A percentile compares a stretch with the other conserved stretches of the same genome.
Evolutionary conservation across 2,888 invertebrate genomes (phyloP).

Genomic region (Drosophila robusta): DNA sequence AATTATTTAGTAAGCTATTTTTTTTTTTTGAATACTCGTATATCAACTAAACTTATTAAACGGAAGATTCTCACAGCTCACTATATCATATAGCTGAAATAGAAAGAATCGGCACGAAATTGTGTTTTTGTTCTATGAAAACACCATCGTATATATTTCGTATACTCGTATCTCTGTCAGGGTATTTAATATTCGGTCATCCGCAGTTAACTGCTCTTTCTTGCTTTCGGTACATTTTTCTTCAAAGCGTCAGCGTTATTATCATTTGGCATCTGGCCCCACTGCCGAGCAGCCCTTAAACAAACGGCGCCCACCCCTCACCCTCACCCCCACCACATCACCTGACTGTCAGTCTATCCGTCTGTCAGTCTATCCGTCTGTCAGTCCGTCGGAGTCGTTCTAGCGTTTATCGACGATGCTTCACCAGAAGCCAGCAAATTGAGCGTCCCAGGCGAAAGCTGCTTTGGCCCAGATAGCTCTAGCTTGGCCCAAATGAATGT

Average conservation of each 20-base stretch:
- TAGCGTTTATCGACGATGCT: conserved; percentile 47
- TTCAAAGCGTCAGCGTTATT: conserved; percentile 60
- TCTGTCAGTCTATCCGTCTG: conserved; percentile 3
- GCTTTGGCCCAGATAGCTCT: background rate
- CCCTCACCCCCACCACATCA: conserved; percentile 1
- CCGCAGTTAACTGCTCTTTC: background rate
- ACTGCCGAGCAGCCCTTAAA: background rate
- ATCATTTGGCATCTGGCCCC: conserved; percentile 50
- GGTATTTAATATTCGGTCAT: background rate
- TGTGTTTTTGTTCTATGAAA: no score
- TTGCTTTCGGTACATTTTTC: conserved; percentile 54
- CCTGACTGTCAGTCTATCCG: conserved; percentile 26
- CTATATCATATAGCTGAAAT: no score
- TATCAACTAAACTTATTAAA: no score
- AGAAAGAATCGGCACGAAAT: no score
- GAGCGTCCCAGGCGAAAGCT: conserved; percentile 34
- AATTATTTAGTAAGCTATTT: no score
- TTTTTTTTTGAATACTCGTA: no score
- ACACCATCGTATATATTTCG: no score
- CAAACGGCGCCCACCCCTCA: background rate
- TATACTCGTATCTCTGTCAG: background rate
- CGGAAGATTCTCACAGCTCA: no score
- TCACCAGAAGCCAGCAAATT: conserved; percentile 36
- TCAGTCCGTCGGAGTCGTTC: conserved; percentile 21
- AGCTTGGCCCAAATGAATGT: conserved; percentile 13